Percentiles rank a stretch among this genome's conserved stretches.
These are phyloP conservation scores for Lasioglossum pauxillum DNA, from an alignment of 2,888 invertebrate genomes.

Conservation along the genomic window DNA sequence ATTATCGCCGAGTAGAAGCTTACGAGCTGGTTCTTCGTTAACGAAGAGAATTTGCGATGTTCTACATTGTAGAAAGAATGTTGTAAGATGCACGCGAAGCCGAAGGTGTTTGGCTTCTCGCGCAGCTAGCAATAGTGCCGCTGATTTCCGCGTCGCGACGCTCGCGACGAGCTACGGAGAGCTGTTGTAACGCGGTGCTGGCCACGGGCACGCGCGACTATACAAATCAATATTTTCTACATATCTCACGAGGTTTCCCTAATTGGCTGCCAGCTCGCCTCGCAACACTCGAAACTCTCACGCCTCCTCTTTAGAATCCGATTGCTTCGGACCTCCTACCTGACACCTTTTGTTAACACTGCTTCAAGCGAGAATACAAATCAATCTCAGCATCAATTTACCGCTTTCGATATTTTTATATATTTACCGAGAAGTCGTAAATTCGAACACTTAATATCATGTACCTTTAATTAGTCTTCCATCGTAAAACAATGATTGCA, in stretches of 20 bases:
- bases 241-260: conserved; percentile 77
- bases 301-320: conserved; percentile 13
- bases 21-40: neutral
- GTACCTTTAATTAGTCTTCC: neutral
- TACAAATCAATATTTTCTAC: conserved; percentile 80
- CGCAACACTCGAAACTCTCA: conserved; percentile 29
- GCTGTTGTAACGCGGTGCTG: conserved; percentile 68
- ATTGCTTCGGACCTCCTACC: conserved; percentile 7
- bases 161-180: conserved; percentile 60
- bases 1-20: neutral
- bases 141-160: conserved; percentile 73
- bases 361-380: neutral
- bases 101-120: conserved; percentile 17
- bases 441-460: neutral
- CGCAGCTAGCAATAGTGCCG: conserved; percentile 66
- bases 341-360: neutral
- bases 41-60: neutral
- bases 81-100: neutral
- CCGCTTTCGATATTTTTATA: neutral
- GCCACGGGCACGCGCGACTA: conserved; percentile 77
- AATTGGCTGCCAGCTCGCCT: conserved; percentile 63
- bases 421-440: neutral
- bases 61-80: neutral
- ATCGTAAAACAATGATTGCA: neutral
- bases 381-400: neutral